Conservation (phyloP, 1,140 invertebrate genomes). For the Drosophila arawakana region DNA sequence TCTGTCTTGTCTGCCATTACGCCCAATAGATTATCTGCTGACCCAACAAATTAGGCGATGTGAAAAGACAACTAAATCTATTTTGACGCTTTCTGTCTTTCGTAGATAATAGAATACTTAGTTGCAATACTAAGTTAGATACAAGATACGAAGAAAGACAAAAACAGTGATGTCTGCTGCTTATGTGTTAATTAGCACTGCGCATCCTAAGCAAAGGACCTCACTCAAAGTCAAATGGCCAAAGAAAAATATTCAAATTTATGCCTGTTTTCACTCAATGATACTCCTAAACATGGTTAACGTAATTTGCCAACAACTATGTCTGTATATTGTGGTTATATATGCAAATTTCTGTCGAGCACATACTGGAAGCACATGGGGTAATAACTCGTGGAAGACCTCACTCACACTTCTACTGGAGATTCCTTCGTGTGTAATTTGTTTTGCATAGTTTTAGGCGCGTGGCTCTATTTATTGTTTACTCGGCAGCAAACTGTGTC, state of each 20-base stretch:
- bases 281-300: conserved; percentile 19
- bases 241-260: conserved; percentile 73
- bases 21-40: conserved; percentile 55
- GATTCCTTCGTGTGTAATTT: conserved; percentile 53
- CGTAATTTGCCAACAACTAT: conserved; percentile 34
- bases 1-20: conserved; percentile 4
- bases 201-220: conserved; percentile 41
- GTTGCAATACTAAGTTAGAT: not conserved
- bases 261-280: conserved; percentile 62
- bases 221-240: conserved; percentile 63
- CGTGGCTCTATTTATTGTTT: conserved; percentile 72
- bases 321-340: conserved; percentile 63
- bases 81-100: conserved; percentile 48
- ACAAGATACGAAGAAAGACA: conserved; percentile 14
- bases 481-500: conserved; percentile 23
- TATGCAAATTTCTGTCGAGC: conserved; percentile 56
- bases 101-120: conserved; percentile 24
- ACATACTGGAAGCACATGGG: conserved; percentile 7
- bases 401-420: conserved; percentile 19
- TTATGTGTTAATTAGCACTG: conserved; percentile 72
- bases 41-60: conserved; percentile 53
- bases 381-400: conserved; percentile 52
- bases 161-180: conserved; percentile 41
- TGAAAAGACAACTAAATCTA: conserved; percentile 51
- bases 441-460: conserved; percentile 72